Conservation (phyloP, 1,140 invertebrate species). For the Lineus longissimus region DNA sequence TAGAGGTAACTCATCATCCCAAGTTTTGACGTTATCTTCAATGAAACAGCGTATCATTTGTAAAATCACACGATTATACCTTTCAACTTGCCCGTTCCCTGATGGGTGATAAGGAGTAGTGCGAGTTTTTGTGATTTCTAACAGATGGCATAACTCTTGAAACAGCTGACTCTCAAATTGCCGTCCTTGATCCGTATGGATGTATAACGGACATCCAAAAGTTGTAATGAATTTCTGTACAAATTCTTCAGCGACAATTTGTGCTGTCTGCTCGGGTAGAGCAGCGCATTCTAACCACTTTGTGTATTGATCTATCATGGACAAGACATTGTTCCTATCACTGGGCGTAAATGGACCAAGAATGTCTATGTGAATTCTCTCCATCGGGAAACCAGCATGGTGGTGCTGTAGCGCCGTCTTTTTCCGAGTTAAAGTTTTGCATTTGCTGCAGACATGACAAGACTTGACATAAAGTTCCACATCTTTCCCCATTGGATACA, state of each 20-base stretch:
- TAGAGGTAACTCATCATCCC: constrained; percentile 8
- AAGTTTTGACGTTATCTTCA: no score
- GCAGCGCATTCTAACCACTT: constrained; percentile 9
- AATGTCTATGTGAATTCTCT: background rate
- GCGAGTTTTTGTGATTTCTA: constrained; percentile 16
- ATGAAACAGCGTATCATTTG: constrained; percentile 5
- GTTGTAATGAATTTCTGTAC: background rate
- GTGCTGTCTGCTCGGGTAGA: background rate
- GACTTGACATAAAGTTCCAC: background rate
- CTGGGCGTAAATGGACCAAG: background rate
- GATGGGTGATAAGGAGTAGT: no score
- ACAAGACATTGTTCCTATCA: background rate
- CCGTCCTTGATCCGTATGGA: constrained; percentile 7
- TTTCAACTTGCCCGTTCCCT: no score
- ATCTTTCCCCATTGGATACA: background rate
- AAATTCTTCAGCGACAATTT: background rate
- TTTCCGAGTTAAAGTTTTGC: background rate
- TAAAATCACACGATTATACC: constrained; percentile 4
- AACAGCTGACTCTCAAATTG: constrained; percentile 19
- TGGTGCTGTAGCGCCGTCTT: background rate
- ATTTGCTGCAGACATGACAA: background rate
- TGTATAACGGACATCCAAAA: constrained; percentile 14
- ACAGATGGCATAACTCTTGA: constrained; percentile 3
- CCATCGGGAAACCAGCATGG: background rate
- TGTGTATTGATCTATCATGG: constrained; percentile 15